Conservation (phyloP, 2,113 vertebrate species). For the Macquaria australasica region DNA sequence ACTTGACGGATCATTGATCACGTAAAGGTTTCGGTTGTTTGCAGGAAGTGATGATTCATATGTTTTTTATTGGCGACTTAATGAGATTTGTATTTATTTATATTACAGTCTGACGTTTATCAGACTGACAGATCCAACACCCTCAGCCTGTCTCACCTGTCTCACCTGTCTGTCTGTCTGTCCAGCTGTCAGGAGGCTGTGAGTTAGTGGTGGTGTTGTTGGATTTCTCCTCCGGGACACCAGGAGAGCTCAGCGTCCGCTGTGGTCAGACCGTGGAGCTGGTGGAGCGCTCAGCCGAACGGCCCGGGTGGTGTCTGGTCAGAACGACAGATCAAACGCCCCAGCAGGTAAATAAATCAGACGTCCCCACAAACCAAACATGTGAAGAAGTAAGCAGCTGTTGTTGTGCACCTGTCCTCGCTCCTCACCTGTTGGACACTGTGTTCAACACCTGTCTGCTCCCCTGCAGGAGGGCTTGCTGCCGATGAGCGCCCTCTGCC, state of each 20-base stretch:
- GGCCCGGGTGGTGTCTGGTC: constrained; percentile 94
- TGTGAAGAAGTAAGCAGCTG: no score
- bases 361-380: background rate
- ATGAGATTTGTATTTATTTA: no score
- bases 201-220: constrained; percentile 96
- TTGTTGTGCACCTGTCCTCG: no score
- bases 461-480: constrained; percentile 91
- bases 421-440: no score
- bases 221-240: constrained; percentile 89
- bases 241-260: constrained; percentile 93
- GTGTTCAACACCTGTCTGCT: background rate
- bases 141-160: background rate
- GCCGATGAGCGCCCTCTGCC: constrained; percentile 93
- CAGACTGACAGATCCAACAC: no score
- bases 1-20: background rate
- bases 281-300: constrained; percentile 91
- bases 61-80: no score
- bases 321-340: constrained; percentile 92
- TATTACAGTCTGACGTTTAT: no score
- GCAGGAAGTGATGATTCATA: no score
- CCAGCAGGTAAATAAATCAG: constrained; percentile 56
- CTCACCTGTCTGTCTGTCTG: background rate
- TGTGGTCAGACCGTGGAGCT: constrained; percentile 98
- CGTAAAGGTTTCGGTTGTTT: no score
- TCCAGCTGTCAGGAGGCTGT: constrained; percentile 94